Percentiles rank a stretch among this genome's conserved stretches.
Evolutionary conservation across 2,113 vertebrate species (phyloP).

Genomic region (Fulica atra): DNA sequence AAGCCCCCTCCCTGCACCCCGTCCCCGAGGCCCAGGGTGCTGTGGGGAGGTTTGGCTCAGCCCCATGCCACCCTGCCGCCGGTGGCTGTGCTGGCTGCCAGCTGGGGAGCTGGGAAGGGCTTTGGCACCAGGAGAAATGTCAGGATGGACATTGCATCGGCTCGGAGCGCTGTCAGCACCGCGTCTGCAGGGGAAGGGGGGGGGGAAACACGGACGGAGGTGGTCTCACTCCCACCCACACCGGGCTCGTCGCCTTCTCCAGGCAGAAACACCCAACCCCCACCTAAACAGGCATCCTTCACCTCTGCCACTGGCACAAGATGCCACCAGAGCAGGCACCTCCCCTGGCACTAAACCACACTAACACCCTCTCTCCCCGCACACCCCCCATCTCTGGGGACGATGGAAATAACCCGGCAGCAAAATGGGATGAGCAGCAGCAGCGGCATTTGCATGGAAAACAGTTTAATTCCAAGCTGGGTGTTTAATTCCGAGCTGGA

Average conservation of each 20-base stretch:
- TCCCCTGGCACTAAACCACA: background rate
- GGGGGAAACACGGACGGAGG: background rate
- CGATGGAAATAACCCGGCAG: background rate
- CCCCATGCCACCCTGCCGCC: background rate
- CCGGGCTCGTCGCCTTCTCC: background rate
- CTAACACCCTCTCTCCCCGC: too few relatives aligned
- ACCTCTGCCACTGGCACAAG: background rate
- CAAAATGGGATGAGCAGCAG: background rate
- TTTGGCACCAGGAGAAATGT: background rate
- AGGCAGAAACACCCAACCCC: background rate
- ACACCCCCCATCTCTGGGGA: fast-evolving
- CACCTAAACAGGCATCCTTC: background rate
- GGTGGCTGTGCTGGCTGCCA: background rate
- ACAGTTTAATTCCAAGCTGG: fast-evolving
- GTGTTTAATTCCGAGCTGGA: background rate
- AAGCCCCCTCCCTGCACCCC: fast-evolving
- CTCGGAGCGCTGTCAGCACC: background rate
- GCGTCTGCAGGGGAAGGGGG: background rate
- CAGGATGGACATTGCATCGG: background rate
- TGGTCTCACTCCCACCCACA: background rate
- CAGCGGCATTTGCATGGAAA: background rate
- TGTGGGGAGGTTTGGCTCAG: background rate
- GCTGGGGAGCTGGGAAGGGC: background rate
- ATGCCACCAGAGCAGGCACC: background rate
- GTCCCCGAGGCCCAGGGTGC: fast-evolving